phyloP scores from a whole-genome alignment of 1,140 invertebrate genomes.

The Conus betulinus region DNA sequence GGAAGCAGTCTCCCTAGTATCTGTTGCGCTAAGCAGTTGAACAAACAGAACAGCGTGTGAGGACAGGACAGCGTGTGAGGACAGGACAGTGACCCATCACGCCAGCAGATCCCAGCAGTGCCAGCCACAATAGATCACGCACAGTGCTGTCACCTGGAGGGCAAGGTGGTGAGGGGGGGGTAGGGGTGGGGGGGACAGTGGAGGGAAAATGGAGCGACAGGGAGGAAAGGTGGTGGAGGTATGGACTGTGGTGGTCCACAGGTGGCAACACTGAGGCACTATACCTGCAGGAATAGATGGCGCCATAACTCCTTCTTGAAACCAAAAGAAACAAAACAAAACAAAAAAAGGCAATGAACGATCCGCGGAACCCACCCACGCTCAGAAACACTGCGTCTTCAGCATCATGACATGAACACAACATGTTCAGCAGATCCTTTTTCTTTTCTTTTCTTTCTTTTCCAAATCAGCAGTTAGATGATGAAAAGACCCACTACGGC shows the following conservation, averaged over 20 bases:
- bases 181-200: not conserved
- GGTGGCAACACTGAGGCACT: not conserved
- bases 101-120: no score
- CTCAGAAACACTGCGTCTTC: no score
- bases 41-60: no score
- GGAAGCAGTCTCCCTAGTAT: no score
- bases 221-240: not conserved
- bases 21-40: no score
- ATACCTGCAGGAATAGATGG: not conserved
- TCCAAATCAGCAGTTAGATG: no score
- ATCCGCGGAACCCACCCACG: no score
- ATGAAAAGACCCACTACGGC: no score
- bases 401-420: no score
- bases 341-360: not conserved
- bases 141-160: not conserved
- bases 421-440: no score
- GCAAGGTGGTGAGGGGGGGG: not conserved
- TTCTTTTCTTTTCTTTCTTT: no score
- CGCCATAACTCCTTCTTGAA: not conserved
- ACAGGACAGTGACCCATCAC: not conserved
- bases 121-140: no score
- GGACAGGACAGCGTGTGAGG: not conserved
- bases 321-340: slow-evolving; percentile 2
- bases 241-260: not conserved
- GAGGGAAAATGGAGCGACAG: not conserved